Percentiles rank a stretch among this genome's conserved stretches.
These are phyloP conservation scores for Halcyon malimbica DNA, from an alignment of 2,113 vertebrate genomes.

Conservation along the genomic window DNA sequence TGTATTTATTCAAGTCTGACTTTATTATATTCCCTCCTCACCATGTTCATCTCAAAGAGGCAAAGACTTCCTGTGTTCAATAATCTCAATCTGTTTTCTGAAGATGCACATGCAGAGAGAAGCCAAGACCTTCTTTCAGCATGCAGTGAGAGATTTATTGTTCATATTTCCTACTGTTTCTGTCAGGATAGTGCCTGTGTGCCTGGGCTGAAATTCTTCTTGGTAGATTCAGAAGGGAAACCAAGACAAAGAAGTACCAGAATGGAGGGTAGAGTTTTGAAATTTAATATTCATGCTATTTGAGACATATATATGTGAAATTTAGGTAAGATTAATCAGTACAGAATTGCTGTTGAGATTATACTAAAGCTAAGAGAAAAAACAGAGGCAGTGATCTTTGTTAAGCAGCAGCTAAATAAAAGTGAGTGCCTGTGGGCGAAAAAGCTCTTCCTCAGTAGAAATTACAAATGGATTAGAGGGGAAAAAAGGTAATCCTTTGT, in stretches of 20 bases:
- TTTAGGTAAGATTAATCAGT: neutral
- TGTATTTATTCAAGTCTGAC: neutral
- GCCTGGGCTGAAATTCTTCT: neutral
- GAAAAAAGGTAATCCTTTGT: neutral
- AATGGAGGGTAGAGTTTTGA: neutral
- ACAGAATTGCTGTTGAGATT: neutral
- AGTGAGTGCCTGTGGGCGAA: neutral
- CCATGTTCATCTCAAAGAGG: neutral
- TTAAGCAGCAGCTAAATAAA: neutral
- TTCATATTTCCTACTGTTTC: slow-evolving; percentile 6
- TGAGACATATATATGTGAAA: neutral
- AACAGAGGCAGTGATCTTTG: neutral
- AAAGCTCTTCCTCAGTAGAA: neutral
- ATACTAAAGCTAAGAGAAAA: neutral
- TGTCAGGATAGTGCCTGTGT: neutral
- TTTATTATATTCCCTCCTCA: neutral
- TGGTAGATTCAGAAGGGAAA: neutral
- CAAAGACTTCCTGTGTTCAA: neutral
- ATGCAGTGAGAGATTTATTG: neutral
- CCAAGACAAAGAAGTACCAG: neutral
- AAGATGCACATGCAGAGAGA: neutral
- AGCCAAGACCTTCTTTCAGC: neutral
- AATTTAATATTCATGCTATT: neutral
- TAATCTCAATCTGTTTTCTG: slow-evolving; percentile 19
- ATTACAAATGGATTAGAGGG: neutral